These are phyloP conservation scores for Cancer borealis DNA, from an alignment of 2,888 invertebrate species.

Conservation along the genomic window DNA sequence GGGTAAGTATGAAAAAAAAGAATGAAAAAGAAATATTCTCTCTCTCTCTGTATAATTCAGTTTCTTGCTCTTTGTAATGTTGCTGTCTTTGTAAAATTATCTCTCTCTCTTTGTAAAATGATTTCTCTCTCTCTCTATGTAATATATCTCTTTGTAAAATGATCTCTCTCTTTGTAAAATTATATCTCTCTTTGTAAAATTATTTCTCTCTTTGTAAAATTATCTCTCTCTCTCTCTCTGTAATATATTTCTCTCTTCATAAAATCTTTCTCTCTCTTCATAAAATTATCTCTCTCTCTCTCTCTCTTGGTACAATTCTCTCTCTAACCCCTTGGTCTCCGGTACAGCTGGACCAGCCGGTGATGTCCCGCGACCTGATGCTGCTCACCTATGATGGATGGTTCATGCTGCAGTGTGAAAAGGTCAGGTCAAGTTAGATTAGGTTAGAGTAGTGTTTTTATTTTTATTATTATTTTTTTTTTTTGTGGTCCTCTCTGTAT, in stretches of 20 bases:
- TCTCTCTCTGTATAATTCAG: too few species aligned
- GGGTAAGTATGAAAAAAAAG: background rate
- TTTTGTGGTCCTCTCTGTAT: too few species aligned
- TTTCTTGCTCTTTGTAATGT: too few species aligned
- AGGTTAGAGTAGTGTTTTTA: too few species aligned
- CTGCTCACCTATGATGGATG: conserved; percentile 75
- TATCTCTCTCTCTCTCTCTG: too few species aligned
- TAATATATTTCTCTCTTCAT: background rate
- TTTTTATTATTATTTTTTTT: too few species aligned
- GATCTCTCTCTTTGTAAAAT: background rate
- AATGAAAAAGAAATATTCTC: background rate
- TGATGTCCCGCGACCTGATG: conserved; percentile 76
- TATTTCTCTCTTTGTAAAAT: background rate
- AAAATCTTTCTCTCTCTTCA: background rate
- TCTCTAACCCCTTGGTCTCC: background rate
- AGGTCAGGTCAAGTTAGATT: conserved; percentile 53
- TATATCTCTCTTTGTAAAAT: too few species aligned
- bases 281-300: background rate
- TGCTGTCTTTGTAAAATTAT: too few species aligned
- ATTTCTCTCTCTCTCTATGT: too few species aligned
- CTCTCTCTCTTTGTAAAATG: too few species aligned
- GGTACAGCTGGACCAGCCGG: conserved; percentile 72
- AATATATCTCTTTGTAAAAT: too few species aligned
- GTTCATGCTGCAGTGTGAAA: conserved; percentile 76
- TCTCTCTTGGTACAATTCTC: background rate